Conservation (phyloP, 2,888 invertebrate genomes). For the Epiperipatus broadwayi region DNA sequence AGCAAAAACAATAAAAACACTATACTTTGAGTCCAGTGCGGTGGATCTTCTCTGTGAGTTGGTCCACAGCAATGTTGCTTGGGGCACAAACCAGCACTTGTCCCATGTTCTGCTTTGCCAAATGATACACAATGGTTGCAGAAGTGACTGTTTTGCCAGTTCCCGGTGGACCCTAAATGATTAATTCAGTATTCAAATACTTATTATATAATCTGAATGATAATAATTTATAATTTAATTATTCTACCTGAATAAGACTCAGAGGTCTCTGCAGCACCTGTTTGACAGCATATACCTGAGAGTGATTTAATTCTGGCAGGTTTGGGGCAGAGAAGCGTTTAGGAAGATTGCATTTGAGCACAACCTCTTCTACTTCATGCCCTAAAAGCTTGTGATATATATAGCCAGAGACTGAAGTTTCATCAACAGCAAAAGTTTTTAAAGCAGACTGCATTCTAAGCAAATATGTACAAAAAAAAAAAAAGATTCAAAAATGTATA, state of each 20-base stretch:
- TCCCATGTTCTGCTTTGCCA: slow-evolving; percentile 74
- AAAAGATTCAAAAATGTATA: slow-evolving; percentile 8
- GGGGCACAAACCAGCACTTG: slow-evolving; percentile 91
- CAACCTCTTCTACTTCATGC: slow-evolving; percentile 76
- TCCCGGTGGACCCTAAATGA: slow-evolving; percentile 53
- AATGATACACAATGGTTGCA: slow-evolving; percentile 93
- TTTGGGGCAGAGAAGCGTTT: slow-evolving; percentile 95
- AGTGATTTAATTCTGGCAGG: slow-evolving; percentile 88
- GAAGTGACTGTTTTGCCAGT: slow-evolving; percentile 99
- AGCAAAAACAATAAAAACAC: slow-evolving; percentile 4
- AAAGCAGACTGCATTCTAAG: slow-evolving; percentile 91
- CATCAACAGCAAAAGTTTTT: slow-evolving; percentile 85
- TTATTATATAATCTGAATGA: not conserved
- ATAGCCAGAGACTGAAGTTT: slow-evolving; percentile 85
- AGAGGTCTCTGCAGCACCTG: slow-evolving; percentile 89
- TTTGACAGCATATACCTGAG: slow-evolving; percentile 94
- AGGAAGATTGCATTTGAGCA: slow-evolving; percentile 74
- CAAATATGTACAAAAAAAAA: not conserved
- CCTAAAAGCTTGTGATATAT: slow-evolving; percentile 92
- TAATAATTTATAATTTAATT: slow-evolving; percentile 6
- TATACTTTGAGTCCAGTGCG: slow-evolving; percentile 67
- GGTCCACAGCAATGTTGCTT: slow-evolving; percentile 97
- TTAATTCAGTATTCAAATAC: slow-evolving; percentile 3
- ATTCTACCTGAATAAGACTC: slow-evolving; percentile 71
- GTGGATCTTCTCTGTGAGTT: slow-evolving; percentile 95